Percentiles rank a stretch among this genome's conserved stretches.
phyloP scores from a whole-genome alignment of 1,140 invertebrate species.

The Ridgeia piscesae region DNA sequence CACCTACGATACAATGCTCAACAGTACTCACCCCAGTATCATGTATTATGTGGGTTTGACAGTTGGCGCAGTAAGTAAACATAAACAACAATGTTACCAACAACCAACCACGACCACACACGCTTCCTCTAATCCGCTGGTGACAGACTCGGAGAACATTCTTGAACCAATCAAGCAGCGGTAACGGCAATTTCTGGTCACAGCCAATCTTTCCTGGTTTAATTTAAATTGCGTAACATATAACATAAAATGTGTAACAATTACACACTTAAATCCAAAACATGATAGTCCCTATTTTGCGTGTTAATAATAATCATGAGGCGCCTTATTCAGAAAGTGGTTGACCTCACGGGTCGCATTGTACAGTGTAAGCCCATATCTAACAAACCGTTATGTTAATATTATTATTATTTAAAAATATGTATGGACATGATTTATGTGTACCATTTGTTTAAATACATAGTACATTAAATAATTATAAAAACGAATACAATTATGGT shows the following conservation, averaged over 20 bases:
- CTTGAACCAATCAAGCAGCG: too few relatives aligned
- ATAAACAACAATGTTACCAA: not conserved
- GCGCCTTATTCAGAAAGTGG: not conserved
- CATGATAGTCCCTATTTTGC: not conserved
- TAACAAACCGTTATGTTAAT: too few relatives aligned
- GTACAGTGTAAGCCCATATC: too few relatives aligned
- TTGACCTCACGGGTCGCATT: not conserved
- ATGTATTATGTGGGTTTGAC: conserved; percentile 4
- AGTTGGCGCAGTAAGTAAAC: conserved; percentile 13
- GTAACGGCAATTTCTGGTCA: not conserved
- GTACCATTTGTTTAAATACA: too few relatives aligned
- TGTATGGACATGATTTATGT: too few relatives aligned
- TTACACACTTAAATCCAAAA: not conserved
- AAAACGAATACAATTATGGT: too few relatives aligned
- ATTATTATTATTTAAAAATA: too few relatives aligned
- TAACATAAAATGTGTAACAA: not conserved
- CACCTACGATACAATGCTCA: conserved; percentile 19
- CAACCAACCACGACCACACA: not conserved
- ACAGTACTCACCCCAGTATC: conserved; percentile 15
- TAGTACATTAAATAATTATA: too few relatives aligned
- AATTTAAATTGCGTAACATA: not conserved
- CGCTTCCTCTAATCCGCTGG: not conserved
- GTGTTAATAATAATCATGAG: not conserved
- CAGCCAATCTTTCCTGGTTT: not conserved
- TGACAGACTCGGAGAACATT: not conserved